These are phyloP conservation scores for Archocentrus centrarchus DNA, from an alignment of 2,113 vertebrate genomes.

Conservation along the genomic window DNA sequence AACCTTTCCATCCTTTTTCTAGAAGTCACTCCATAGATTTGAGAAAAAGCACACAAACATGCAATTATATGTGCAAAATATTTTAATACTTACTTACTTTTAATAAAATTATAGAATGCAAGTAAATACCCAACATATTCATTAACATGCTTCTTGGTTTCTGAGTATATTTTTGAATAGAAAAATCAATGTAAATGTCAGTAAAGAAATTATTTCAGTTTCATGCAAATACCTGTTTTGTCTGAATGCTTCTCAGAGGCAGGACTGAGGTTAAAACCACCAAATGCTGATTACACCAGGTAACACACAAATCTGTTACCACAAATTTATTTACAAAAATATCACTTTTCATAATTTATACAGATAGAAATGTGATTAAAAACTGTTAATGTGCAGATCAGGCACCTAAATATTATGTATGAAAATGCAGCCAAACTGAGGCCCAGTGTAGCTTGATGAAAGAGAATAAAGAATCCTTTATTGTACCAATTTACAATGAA, in stretches of 20 bases:
- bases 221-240: neutral
- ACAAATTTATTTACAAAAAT: neutral
- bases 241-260: constrained; percentile 12
- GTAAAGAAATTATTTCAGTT: constrained; percentile 18
- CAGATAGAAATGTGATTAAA: neutral
- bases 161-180: neutral
- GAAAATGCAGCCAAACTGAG: constrained; percentile 60
- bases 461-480: constrained; percentile 22
- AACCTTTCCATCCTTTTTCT: constrained; percentile 65
- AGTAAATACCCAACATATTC: constrained; percentile 9
- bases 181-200: neutral
- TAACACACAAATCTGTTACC: constrained; percentile 9
- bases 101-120: neutral
- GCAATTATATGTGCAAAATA: constrained; percentile 4
- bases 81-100: neutral
- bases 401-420: constrained; percentile 17
- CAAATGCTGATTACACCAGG: constrained; percentile 23
- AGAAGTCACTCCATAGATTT: constrained; percentile 15
- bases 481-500: neutral
- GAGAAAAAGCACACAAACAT: constrained; percentile 18
- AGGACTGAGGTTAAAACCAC: constrained; percentile 29
- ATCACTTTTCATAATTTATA: neutral
- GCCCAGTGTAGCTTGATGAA: constrained; percentile 59
- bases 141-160: neutral
- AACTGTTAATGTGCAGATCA: neutral